Conservation (phyloP, 2,113 vertebrate species). For the Protobothrops mucrosquamatus region DNA sequence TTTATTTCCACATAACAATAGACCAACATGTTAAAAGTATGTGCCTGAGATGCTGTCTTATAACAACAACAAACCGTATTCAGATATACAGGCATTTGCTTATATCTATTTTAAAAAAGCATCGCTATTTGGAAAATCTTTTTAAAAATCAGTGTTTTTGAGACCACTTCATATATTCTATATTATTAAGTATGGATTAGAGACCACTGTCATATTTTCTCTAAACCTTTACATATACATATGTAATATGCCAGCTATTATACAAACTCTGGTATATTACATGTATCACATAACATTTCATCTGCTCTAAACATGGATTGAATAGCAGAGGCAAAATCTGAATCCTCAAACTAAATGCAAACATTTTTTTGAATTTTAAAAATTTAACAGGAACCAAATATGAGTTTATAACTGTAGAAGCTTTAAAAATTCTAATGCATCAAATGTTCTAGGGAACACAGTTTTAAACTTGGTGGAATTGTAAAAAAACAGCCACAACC, state of each 20-base stretch:
- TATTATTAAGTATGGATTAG: neutral
- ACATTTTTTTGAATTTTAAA: neutral
- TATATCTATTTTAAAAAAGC: neutral
- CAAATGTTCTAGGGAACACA: neutral
- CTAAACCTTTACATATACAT: neutral
- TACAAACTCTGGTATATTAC: neutral
- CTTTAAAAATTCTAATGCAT: neutral
- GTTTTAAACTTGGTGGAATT: slow-evolving; percentile 3
- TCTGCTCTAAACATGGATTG: neutral
- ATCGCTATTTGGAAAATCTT: neutral
- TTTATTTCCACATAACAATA: neutral
- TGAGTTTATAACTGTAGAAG: neutral
- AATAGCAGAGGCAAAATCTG: neutral
- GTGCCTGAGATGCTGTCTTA: neutral
- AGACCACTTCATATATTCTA: neutral
- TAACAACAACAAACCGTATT: neutral
- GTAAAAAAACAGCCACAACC: neutral
- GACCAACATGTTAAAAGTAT: neutral
- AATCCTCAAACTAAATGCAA: neutral
- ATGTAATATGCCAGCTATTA: neutral
- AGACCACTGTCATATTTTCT: neutral
- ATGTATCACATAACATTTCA: neutral
- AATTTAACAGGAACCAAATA: neutral
- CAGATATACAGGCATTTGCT: neutral
- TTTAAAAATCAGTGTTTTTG: neutral